Conservation (phyloP, 30 jellyfish, hydroid and myxozoan genomes). For the Hydra vulgaris region DNA sequence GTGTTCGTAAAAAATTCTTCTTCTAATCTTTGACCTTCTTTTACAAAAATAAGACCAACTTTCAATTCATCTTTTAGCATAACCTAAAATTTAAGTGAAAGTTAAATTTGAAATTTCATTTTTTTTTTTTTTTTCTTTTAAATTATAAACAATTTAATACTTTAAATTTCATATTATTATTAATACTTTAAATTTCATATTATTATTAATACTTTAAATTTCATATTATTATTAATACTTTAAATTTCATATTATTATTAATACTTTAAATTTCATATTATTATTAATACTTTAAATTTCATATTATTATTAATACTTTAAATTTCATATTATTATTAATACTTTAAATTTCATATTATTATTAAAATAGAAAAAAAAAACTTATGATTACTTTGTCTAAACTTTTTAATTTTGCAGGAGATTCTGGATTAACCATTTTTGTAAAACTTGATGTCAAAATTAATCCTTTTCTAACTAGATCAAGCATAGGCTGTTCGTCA, state of each 20-base stretch:
- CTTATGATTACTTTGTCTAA: slow-evolving; percentile 56
- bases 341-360: neutral
- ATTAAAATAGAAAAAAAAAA: too few relatives aligned
- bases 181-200: too few relatives aligned
- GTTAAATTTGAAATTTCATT: neutral
- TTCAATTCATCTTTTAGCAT: slow-evolving; percentile 81
- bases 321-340: too few relatives aligned
- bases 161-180: too few relatives aligned
- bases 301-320: too few relatives aligned
- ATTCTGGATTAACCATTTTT: slow-evolving; percentile 32
- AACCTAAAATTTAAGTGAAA: slow-evolving; percentile 36
- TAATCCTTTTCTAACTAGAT: slow-evolving; percentile 57
- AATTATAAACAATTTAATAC: neutral
- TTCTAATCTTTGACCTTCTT: slow-evolving; percentile 78
- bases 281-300: too few relatives aligned
- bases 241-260: too few relatives aligned
- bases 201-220: too few relatives aligned
- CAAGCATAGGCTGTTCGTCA: slow-evolving; percentile 57
- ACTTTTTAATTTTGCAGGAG: slow-evolving; percentile 46
- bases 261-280: too few relatives aligned
- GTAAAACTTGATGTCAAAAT: slow-evolving; percentile 39
- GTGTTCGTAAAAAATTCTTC: slow-evolving; percentile 79
- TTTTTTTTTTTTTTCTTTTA: too few relatives aligned
- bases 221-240: too few relatives aligned
- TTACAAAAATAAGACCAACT: slow-evolving; percentile 72